Conservation (phyloP, 1,140 invertebrate species). For the Ceratina calcarata region DNA sequence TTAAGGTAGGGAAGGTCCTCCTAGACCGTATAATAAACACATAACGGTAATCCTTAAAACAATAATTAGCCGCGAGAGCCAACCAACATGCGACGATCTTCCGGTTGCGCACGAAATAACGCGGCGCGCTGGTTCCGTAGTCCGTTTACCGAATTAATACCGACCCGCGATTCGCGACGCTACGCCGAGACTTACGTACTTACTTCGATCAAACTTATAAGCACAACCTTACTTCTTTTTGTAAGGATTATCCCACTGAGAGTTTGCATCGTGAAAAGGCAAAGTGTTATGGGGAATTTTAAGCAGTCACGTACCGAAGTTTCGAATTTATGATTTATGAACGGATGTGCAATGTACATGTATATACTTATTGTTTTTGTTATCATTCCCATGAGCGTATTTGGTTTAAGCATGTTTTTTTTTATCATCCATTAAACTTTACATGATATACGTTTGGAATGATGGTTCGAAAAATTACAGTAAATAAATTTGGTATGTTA, state of each 20-base stretch:
- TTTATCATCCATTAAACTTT: no score
- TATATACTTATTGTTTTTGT: no score
- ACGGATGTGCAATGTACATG: background rate
- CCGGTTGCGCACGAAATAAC: slow-evolving; percentile 53
- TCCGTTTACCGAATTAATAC: slow-evolving; percentile 71
- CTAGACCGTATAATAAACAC: slow-evolving; percentile 76
- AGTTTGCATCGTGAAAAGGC: background rate
- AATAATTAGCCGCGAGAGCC: slow-evolving; percentile 76
- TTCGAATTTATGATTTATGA: background rate
- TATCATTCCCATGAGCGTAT: no score
- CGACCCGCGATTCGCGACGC: slow-evolving; percentile 45
- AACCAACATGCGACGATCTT: slow-evolving; percentile 66
- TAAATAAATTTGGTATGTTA: no score
- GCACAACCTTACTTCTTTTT: slow-evolving; percentile 57
- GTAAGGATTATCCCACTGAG: slow-evolving; percentile 50
- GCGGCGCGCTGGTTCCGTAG: slow-evolving; percentile 57
- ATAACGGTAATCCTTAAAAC: slow-evolving; percentile 80
- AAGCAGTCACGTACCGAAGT: background rate
- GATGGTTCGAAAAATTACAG: no score
- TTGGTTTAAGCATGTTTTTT: no score
- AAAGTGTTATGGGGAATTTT: background rate
- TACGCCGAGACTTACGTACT: slow-evolving; percentile 33
- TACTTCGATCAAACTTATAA: slow-evolving; percentile 40
- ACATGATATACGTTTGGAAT: no score
- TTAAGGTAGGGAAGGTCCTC: slow-evolving; percentile 70